Evolutionary conservation across 2,888 invertebrate genomes (phyloP).

Genomic region (Liodrosophila aerea): DNA sequence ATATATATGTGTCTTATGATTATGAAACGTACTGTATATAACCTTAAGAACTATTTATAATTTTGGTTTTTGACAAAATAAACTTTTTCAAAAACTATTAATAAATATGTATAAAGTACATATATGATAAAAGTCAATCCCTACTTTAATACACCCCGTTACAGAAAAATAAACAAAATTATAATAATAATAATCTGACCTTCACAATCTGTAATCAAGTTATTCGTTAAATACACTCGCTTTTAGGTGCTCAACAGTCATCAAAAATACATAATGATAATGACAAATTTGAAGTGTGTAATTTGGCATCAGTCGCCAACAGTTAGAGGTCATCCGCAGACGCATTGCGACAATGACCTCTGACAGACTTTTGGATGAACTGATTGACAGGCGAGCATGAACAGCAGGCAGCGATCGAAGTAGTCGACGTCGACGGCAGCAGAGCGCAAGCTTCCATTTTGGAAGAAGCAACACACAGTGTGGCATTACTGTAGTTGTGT

Average conservation of each 20-base stretch:
- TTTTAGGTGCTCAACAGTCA: background rate
- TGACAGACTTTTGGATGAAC: conserved; percentile 46
- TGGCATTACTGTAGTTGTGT: background rate
- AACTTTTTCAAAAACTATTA: too few species aligned
- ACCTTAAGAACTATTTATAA: too few species aligned
- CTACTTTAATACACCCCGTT: too few species aligned
- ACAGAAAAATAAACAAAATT: too few species aligned
- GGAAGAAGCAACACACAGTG: conserved; percentile 15
- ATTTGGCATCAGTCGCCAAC: background rate
- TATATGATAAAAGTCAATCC: too few species aligned
- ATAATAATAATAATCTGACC: too few species aligned
- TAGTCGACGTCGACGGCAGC: background rate
- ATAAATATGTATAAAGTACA: too few species aligned
- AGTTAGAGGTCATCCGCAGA: conserved; percentile 12
- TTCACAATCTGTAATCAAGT: too few species aligned
- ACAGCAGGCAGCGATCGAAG: conserved; percentile 33
- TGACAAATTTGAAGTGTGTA: background rate
- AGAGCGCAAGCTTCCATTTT: conserved; percentile 19
- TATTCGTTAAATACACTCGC: too few species aligned
- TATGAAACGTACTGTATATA: too few species aligned
- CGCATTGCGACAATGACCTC: conserved; percentile 41
- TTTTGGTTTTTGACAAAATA: too few species aligned
- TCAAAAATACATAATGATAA: background rate
- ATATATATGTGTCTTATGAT: too few species aligned
- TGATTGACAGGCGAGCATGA: conserved; percentile 49